Base-by-base conservation (phyloP, 2,888 invertebrate species). In the Urechis unicinctus region DNA sequence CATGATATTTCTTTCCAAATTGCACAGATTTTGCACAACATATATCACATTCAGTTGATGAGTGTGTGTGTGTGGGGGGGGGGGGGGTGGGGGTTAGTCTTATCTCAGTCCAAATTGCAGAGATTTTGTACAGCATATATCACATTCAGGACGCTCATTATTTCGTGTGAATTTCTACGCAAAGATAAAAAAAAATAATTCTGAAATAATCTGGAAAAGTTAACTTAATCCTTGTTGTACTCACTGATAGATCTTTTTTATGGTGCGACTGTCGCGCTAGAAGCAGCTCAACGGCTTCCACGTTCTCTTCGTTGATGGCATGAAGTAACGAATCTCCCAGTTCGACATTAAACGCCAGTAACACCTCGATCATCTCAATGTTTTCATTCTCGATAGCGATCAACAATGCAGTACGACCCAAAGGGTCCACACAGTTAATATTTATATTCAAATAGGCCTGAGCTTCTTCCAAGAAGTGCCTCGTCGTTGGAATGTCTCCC, bases 211-310 rank as follows among this genome's bases (percentile, higher is more conserved):
- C n/a, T n/a, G n/a, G n/a, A n/a, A n/a, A n/a, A n/a, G n/a, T n/a
- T n/a, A n/a, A n/a, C n/a, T n/a, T n/a, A n/a, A n/a, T n/a, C n/a
- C n/a, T n/a, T n/a, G n/a, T n/a, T n/a, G n/a, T n/a, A 55, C 61
- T 55, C 31, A 61, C 61, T 28, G 62, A 61, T 17, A 62, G 49
- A 42, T 62, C 61, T 42, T 62, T 62, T 46, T 61, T 62, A 53
- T 62, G 58, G 45, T 42, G 55, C 17, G 45, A 25, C 58, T 73
- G 69, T 59, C 95, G 92, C 72, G 93, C 91, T 52, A 97, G 83
- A 61, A 97, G 83, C 60, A 95, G 88, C 80, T 97, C 96, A 28
- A 97, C 96, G 1, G 96, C 97, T 78, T 97, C 95, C 24, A 96
- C 93, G 71, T 95, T 95, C 79, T 95, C 94, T 31, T 91, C 97